Conservation (phyloP, 2,113 vertebrate species). For the Probosciger aterrimus region DNA sequence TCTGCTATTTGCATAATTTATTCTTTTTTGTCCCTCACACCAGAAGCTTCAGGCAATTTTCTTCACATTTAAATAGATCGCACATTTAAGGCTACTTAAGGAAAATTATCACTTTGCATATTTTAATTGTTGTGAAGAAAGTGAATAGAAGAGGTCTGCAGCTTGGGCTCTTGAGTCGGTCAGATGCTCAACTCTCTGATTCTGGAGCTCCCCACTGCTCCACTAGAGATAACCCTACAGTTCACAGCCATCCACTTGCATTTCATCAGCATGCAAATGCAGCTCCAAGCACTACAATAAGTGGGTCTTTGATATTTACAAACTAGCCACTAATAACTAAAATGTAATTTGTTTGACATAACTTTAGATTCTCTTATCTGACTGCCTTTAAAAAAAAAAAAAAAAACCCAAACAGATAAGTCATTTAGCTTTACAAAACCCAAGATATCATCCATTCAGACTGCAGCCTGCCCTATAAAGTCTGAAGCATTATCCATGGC, state of each 20-base stretch:
- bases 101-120: conserved; percentile 99
- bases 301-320: conserved; percentile 99
- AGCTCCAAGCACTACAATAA: conserved; percentile 88
- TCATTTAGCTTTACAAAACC: conserved; percentile 68
- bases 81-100: conserved; percentile 99
- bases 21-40: conserved; percentile 90
- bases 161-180: conserved; percentile 96
- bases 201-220: conserved; percentile 89
- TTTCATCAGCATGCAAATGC: conserved; percentile 99
- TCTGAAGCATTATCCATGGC: conserved; percentile 57
- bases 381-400: conserved; percentile 59
- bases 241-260: conserved; percentile 95
- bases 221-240: conserved; percentile 95
- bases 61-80: conserved; percentile 99
- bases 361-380: conserved; percentile 90
- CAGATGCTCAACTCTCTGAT: conserved; percentile 88
- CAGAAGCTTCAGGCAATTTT: conserved; percentile 99
- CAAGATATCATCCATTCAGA: conserved; percentile 59
- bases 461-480: conserved; percentile 64
- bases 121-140: conserved; percentile 99
- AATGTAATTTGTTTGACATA: conserved; percentile 95
- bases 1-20: conserved; percentile 99
- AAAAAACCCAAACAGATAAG: conserved; percentile 48
- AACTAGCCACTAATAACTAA: conserved; percentile 97
- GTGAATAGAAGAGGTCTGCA: conserved; percentile 99